Percentiles rank a stretch among this genome's conserved stretches.
Conservation (phyloP, 2,113 vertebrate genomes). For the Chaetura pelagica region DNA sequence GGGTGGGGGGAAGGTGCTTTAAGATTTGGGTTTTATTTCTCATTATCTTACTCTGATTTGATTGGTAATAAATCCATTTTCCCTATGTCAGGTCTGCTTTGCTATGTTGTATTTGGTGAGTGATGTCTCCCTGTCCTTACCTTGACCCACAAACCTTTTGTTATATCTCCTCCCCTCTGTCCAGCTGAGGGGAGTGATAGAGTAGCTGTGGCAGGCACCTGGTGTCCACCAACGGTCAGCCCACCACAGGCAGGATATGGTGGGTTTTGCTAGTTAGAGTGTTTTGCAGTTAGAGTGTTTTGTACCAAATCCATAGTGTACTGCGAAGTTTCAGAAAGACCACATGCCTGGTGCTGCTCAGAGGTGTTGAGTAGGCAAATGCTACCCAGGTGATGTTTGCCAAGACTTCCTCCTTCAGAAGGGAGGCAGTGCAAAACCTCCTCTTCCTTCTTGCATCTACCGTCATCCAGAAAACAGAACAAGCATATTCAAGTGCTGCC, state of each 20-base stretch:
- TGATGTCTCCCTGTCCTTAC: too few relatives aligned
- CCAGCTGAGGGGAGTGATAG: background rate
- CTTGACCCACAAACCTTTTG: too few relatives aligned
- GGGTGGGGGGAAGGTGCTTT: background rate
- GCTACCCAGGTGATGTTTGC: too few relatives aligned
- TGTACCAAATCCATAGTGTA: background rate
- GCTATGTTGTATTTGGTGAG: background rate
- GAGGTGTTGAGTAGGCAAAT: background rate
- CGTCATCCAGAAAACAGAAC: fast-evolving
- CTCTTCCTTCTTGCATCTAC: background rate
- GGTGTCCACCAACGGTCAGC: background rate
- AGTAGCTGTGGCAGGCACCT: background rate
- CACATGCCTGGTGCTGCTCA: background rate
- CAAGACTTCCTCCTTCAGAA: background rate
- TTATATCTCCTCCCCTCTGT: too few relatives aligned
- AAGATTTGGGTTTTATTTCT: background rate
- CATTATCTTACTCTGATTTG: background rate
- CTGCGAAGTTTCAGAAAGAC: background rate
- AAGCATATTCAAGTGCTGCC: background rate
- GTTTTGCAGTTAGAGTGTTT: background rate
- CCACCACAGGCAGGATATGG: background rate
- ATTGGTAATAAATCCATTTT: background rate
- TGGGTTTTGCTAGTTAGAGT: background rate
- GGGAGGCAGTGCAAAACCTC: background rate
- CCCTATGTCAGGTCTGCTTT: background rate